Conservation (phyloP, 2,113 vertebrate genomes). For the Pluvialis apricaria region DNA sequence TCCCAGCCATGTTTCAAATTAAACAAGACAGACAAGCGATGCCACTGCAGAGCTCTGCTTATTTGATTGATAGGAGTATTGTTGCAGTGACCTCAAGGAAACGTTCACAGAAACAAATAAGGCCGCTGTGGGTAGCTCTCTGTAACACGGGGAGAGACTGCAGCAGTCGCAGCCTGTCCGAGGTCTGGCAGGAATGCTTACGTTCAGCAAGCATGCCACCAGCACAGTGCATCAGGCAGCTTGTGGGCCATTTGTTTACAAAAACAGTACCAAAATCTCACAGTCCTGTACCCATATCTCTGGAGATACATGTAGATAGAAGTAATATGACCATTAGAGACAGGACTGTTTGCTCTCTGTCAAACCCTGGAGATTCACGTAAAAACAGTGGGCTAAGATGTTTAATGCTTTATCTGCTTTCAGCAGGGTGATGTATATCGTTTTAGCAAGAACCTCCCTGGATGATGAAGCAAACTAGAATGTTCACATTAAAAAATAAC, state of each 20-base stretch:
- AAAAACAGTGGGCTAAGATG: background rate
- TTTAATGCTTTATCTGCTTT: background rate
- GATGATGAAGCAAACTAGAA: background rate
- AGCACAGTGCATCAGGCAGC: background rate
- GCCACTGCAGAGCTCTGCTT: background rate
- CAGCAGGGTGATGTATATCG: background rate
- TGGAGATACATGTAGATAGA: background rate
- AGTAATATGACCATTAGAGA: background rate
- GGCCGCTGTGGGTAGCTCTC: background rate
- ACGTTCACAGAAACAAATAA: background rate
- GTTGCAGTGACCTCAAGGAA: background rate
- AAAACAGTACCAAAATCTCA: background rate
- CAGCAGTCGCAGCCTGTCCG: background rate
- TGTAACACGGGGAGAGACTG: background rate
- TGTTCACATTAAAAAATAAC: slow-evolving; percentile 35
- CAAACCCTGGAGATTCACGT: background rate
- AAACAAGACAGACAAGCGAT: background rate
- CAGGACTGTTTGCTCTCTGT: background rate
- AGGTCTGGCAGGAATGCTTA: background rate
- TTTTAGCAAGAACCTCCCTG: background rate
- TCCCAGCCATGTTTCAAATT: background rate
- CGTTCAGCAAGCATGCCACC: background rate
- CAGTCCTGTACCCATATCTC: background rate
- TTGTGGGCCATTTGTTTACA: background rate
- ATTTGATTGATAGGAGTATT: background rate